Base-by-base conservation (phyloP, 2,888 invertebrate species). In the Lymantria dispar region DNA sequence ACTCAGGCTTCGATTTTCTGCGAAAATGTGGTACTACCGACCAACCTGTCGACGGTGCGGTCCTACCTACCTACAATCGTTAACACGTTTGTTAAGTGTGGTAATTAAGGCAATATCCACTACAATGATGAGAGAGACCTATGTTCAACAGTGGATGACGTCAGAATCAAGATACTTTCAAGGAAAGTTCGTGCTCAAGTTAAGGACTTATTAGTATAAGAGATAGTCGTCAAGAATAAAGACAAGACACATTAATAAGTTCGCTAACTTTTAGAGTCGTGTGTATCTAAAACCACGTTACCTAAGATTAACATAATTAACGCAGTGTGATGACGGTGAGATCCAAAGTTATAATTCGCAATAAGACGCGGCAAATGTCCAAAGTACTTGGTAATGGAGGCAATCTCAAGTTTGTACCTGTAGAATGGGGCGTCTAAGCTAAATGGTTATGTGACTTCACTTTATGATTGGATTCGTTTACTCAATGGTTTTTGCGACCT, bases 241-340 rank as follows among this genome's bases (percentile, higher is more conserved):
- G 22, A 22, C 5, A 22, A 22, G 22, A 5, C 2, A 22, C 22
- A 33, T 33, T 33, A 1, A 33, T 33, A 33, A 7, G 33, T 33
- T 33, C 9, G 33, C 8, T 1, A 33, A 33, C 2, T 7, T 40
- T 7, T 14, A 1, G 1, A 7, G 1, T 40, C 3, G 38, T 51
- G 29, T 54, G 50, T 63, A 49, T 12, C 13, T 31, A 45, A 45
- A 59, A 56, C 44, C 31, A 29, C 39, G 39, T 52, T 58, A 53
- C 57, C 49, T 52, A 50, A 53, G 58, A 65, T 68, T 65, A 70
- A 47, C 63, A 65, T 66, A 61, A 69, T 73, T 58, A 62, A 54
- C 40, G 52, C 31, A 43, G 48, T 52, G 48, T 52, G 40, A 63
- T 52, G 50, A 50, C 50, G 48, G 56, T 39, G 48, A 52, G 49